Base-by-base conservation (phyloP, 2,888 invertebrate species). In the Pandemis corylana region DNA sequence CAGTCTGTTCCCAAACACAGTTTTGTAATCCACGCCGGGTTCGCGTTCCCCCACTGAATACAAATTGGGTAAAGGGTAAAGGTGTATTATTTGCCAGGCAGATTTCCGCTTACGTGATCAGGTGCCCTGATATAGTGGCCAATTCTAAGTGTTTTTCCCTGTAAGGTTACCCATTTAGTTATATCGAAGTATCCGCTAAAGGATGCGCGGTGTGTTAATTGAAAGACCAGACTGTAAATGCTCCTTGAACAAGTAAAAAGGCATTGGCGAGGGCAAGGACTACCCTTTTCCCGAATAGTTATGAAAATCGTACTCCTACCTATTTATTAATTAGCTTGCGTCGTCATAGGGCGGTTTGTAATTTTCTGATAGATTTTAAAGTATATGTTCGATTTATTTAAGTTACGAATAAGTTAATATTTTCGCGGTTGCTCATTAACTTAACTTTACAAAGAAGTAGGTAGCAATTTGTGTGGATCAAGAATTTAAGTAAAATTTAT, bases 61-160 rank as follows among this genome's bases (percentile, higher is more conserved):
- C 87, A 85, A 89, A 90, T 88, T 81, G 83, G 83, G 82, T 81
- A 84, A 88, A 89, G 89, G 88, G 88, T 88, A 82, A 86, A 88
- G 87, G 89, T 88, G 83, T 88, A 87, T 89, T 89, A 89, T 89
- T 88, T 89, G 89, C 89, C 89, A 89, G 89, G 89, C 88, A 90
- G 89, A 90, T 90, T 90, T 89, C 87, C 86, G 78, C 68, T 80
- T 85, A 90, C 89, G 89, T 89, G 88, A 86, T 85, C 87, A 83
- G 88, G 83, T 83, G 79, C 78, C 78, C 79, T 83, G 86, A 88
- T 87, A 84, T 80, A 83, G 81, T 81, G 81, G 81, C 76, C 80
- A 81, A 85, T 84, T 82, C 84, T 87, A 85, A 89, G 87, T 88
- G 88, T 87, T 86, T 89, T 88, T 84, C 85, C 84, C 76, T 88